These are phyloP conservation scores for Cyrtorhinus lividipennis DNA, from an alignment of 1,140 invertebrate species.

Conservation along the genomic window DNA sequence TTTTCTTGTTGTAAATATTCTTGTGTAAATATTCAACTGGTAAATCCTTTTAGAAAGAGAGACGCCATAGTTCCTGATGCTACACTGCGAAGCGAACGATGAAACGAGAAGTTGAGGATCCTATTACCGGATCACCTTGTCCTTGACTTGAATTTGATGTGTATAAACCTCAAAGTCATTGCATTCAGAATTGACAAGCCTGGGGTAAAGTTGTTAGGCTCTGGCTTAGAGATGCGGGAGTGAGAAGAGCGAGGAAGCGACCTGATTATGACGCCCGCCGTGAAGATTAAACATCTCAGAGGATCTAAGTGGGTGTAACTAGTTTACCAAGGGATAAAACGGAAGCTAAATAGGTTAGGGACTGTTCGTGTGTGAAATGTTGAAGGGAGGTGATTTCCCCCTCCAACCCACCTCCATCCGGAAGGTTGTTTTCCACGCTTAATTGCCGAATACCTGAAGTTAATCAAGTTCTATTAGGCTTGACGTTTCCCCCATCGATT, in stretches of 20 bases:
- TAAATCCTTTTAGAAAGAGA: too few species aligned
- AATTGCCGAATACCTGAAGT: conserved; percentile 8
- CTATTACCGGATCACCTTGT: neutral
- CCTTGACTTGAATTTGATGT: neutral
- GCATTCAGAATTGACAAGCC: neutral
- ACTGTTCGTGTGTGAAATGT: conserved; percentile 4
- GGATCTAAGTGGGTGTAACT: conserved; percentile 5
- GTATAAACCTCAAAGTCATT: neutral
- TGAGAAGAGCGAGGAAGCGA: neutral
- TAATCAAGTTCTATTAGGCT: neutral
- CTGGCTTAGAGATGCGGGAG: too few species aligned
- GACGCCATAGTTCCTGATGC: too few species aligned
- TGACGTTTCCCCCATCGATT: neutral
- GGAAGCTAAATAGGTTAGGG: conserved; percentile 7
- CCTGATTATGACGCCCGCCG: conserved; percentile 6
- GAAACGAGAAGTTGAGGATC: neutral
- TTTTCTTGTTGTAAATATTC: too few species aligned
- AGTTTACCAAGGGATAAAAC: conserved; percentile 8
- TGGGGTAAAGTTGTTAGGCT: neutral
- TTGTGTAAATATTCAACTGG: too few species aligned
- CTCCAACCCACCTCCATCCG: neutral
- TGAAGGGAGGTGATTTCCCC: conserved; percentile 1
- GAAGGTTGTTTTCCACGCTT: conserved; percentile 2
- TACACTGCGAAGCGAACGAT: too few species aligned
- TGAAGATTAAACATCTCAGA: conserved; percentile 7